Evolutionary conservation across 2,888 invertebrate species (phyloP).

Genomic region (Keiferia lycopersicella): DNA sequence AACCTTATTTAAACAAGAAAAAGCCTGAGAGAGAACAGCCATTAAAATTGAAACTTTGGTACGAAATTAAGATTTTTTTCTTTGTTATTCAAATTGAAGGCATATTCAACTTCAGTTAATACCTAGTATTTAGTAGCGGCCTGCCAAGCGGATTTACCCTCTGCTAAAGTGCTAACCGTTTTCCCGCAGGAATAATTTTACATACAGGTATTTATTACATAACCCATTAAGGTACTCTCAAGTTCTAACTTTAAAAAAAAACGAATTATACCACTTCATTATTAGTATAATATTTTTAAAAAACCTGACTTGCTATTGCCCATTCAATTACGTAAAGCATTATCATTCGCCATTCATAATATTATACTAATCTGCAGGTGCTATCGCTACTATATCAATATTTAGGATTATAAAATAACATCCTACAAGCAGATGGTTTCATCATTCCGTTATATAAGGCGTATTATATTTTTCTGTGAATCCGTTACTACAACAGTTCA

Average conservation of each 20-base stretch:
- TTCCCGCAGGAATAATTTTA: too few relatives aligned
- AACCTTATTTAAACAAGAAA: constrained; percentile 6
- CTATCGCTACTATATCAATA: constrained; percentile 6
- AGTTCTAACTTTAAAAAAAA: too few relatives aligned
- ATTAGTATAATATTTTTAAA: too few relatives aligned
- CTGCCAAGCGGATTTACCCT: too few relatives aligned
- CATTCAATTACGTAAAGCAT: background rate
- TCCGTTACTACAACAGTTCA: constrained; percentile 28
- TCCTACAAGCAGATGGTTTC: background rate
- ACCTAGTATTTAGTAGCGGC: too few relatives aligned
- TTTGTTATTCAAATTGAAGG: background rate
- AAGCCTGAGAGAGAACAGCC: constrained; percentile 14
- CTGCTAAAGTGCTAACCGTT: too few relatives aligned
- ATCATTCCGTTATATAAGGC: background rate
- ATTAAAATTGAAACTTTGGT: background rate
- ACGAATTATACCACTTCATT: too few relatives aligned
- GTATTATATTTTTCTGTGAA: constrained; percentile 3
- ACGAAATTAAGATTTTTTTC: background rate
- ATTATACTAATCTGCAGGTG: background rate
- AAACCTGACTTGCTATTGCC: background rate
- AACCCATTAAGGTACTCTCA: too few relatives aligned
- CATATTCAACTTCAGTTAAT: background rate
- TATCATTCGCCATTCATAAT: background rate
- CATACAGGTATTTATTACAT: too few relatives aligned
- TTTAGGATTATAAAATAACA: constrained; percentile 8